Evolutionary conservation across 2,888 invertebrate species (phyloP), one percentile per base, ranked within the genome.

Genomic region (Theodoxus fluviatilis): DNA sequence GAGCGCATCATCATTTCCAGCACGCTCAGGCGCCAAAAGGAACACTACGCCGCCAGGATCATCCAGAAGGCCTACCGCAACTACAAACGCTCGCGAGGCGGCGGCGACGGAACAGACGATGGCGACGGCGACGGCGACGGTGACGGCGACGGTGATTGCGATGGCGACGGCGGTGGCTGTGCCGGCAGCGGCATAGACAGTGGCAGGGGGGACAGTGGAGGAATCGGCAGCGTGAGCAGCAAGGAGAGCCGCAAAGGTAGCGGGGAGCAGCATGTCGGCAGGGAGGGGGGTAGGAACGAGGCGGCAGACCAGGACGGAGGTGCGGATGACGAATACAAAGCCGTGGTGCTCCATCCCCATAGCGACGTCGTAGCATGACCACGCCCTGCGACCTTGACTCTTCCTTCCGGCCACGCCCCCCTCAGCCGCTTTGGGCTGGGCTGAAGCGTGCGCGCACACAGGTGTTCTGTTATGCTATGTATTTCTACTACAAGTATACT

Each of bases 51-150:
- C 89, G 96, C 97, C 79, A 91, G 95, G 79, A 91, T 96, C 74
- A 97, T 98, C 84, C 97, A 98, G 89, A 94, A 94, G 88, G 95
- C 96, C 81, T 97, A 95, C 94, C 92, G 95, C 76, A 93, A 94
- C 87, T 94, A 79, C 72, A 71, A 74, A 67, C 49, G 43, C 43
- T n/a, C n/a, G n/a, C n/a, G n/a, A 15, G 69, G 38, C 4, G n/a
- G 22, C 25, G 37, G 15, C 1, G 67, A 47, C 12, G 28, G 7
- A 22, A 37, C 7, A 59, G 57, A 67, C n/a, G 55, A 40, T 18
- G 61, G 64, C 22, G 67, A 66, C 15, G 64, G 52, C 40, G 71
- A 73, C 49, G 69, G 61, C 7, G 71, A 77, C 69, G 67, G 72
- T 73, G 61, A 76, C 70, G 72, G 52, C 31, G 71, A 74, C 25